Evolutionary conservation across 2,797 vertebrate genomes (phyloP), one percentile per base, ranked within the genome.

Genomic region (Morelia viridis): DNA sequence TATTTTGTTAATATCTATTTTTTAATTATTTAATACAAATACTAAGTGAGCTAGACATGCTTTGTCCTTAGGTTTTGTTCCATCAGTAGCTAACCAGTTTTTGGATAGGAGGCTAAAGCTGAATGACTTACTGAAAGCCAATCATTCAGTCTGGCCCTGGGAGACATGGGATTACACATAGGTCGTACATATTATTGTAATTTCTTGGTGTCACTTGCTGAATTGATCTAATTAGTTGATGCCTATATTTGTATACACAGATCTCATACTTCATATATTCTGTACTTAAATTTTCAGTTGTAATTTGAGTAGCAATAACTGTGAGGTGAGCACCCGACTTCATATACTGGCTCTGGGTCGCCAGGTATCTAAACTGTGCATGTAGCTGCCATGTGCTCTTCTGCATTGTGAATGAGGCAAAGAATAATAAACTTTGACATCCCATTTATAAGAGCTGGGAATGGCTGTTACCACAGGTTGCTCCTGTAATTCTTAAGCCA

Each of bases 1-100:
- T 84, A 85, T 46, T 85, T 85, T 84, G 80, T 53, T 22, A 17
- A 62, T 90, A 84, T 85, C 28, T 84, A 90, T 80, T 83, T 58
- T 83, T 58, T 89, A 22, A 19, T 0, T 71, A 10, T 89, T 35
- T 35, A 57, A 57, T 88, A 88, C 31, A 68, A 68, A 68, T 57
- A 13, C n/a, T 8, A 19, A 56, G 46, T 28, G 5, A 1, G 1
- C 35, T 89, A 10, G 35, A 41, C 41, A 62, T 24, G 28, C 24
- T 50, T 64, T 35, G 8, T 10, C 26, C 24, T 61, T 58, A 26
- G 41, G 22, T 64, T 85, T 86, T 85, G 2, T 28, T 22, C 15
- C 28, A 11, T 56, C 61, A 10, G 22, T 11, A 24, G 56, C 31
- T 90, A 8, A 6, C 62, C 24, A 50, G 4, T 88, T 46, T 89